Conservation (phyloP, 2,113 vertebrate species). For the Astur gentilis region DNA sequence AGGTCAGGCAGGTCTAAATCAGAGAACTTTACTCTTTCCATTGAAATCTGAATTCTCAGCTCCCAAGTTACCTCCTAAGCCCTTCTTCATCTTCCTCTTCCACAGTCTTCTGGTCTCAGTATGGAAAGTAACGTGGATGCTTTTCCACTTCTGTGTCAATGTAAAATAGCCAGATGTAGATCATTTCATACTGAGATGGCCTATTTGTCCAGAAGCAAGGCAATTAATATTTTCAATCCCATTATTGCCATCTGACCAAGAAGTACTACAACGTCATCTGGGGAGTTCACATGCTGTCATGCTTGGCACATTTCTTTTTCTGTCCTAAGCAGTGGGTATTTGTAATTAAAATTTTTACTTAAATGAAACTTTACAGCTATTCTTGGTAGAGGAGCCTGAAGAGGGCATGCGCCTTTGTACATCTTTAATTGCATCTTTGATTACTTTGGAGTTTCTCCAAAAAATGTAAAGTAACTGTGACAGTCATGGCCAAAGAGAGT, state of each 20-base stretch:
- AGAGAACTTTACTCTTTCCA: not conserved
- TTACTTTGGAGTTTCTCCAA: not conserved
- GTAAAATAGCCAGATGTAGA: not conserved
- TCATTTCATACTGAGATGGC: not conserved
- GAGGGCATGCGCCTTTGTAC: not conserved
- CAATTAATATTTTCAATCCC: not conserved
- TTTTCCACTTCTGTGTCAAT: not conserved
- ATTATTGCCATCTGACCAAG: not conserved
- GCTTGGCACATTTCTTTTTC: not conserved
- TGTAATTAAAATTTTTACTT: not conserved
- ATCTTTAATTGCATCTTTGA: not conserved
- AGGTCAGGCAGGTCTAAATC: not conserved
- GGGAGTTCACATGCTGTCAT: fast-evolving
- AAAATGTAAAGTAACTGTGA: not conserved
- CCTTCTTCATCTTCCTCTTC: not conserved
- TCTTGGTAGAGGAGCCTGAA: not conserved
- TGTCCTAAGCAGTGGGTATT: not conserved
- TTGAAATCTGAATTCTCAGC: not conserved
- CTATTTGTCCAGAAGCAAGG: not conserved
- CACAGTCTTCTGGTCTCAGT: not conserved
- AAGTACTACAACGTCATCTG: not conserved
- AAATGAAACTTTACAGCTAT: not conserved
- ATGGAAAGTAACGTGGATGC: not conserved
- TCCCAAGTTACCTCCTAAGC: not conserved
- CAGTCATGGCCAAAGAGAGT: not conserved